These are phyloP conservation scores for Limnephilus auricula DNA, from an alignment of 2,888 invertebrate genomes.

Conservation along the genomic window DNA sequence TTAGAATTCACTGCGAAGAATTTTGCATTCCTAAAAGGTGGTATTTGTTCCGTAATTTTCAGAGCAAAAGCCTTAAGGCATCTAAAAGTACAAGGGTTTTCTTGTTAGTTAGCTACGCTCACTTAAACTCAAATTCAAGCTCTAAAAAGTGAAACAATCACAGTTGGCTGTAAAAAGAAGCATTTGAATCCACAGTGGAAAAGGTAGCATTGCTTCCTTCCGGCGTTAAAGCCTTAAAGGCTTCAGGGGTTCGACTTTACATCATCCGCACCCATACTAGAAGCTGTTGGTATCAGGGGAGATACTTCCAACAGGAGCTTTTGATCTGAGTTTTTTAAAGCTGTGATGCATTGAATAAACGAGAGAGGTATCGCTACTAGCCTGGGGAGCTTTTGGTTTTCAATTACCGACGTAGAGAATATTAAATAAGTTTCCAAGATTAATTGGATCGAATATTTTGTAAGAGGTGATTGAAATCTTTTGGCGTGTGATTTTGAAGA, in stretches of 20 bases:
- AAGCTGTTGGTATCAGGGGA: not conserved
- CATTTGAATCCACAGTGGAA: not conserved
- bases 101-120: not conserved
- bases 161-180: not conserved
- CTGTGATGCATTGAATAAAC: not conserved
- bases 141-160: not conserved
- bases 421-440: not conserved
- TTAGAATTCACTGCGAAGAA: not conserved
- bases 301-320: not conserved
- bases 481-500: not conserved
- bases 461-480: not conserved
- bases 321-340: not conserved
- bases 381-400: not conserved
- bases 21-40: not conserved
- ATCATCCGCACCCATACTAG: not conserved
- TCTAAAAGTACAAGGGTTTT: not conserved
- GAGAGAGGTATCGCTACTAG: not conserved
- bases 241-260: not conserved
- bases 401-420: not conserved
- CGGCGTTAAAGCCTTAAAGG: not conserved
- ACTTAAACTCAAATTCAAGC: not conserved
- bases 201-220: not conserved
- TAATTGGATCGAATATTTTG: not conserved
- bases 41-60: not conserved
- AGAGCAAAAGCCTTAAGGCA: not conserved